These are phyloP conservation scores for Eurypyga helias DNA, from an alignment of 2,113 vertebrate species.

Conservation along the genomic window DNA sequence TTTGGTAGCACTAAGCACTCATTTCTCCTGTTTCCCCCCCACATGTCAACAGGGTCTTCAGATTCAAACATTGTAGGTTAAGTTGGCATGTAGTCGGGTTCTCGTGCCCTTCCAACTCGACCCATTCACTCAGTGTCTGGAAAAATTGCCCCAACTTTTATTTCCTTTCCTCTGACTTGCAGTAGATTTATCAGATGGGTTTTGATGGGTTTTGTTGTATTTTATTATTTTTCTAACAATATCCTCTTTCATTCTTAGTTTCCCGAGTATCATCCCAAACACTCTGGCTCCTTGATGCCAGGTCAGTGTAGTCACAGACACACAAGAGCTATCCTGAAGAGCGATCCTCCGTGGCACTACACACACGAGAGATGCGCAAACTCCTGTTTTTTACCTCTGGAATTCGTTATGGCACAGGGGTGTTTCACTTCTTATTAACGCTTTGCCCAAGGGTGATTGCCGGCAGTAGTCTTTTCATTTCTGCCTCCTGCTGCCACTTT, in stretches of 20 bases:
- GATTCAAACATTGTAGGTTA: neutral
- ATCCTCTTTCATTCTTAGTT: neutral
- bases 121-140: neutral
- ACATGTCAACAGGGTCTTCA: neutral
- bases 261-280: neutral
- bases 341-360: neutral
- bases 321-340: neutral
- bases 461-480: constrained; percentile 36
- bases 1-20: neutral
- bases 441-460: constrained; percentile 51
- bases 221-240: neutral
- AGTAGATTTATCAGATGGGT: neutral
- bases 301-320: neutral
- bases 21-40: neutral
- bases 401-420: neutral
- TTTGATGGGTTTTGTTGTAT: accelerated
- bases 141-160: neutral
- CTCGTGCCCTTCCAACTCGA: neutral
- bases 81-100: neutral
- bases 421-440: constrained; percentile 37
- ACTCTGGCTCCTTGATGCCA: neutral
- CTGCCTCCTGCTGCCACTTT: constrained; percentile 55
- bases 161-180: neutral
- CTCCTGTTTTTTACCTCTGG: neutral
- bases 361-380: neutral